These are phyloP conservation scores for Puffinus mauretanicus DNA, from an alignment of 2,113 vertebrate species.

Conservation along the genomic window DNA sequence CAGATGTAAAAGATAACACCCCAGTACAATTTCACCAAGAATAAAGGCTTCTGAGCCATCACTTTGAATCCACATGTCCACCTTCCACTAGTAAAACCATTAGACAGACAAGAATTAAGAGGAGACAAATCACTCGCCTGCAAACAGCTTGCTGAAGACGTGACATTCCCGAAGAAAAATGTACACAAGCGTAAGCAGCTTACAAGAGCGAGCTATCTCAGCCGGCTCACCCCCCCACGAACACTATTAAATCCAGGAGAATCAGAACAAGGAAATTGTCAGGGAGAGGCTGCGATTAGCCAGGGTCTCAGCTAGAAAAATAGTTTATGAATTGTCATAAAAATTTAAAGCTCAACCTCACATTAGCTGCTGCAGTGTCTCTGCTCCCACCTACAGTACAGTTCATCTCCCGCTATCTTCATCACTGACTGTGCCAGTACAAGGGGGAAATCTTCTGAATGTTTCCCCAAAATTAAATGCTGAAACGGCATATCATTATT, in stretches of 20 bases:
- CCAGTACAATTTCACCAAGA: background rate
- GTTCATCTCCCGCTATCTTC: background rate
- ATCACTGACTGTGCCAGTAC: slow-evolving; percentile 27
- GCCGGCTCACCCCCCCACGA: slow-evolving; percentile 38
- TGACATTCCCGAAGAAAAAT: slow-evolving; percentile 63
- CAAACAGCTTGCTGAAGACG: slow-evolving; percentile 55
- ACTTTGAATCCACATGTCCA: slow-evolving; percentile 19
- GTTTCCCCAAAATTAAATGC: slow-evolving; percentile 63
- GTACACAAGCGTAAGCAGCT: slow-evolving; percentile 62
- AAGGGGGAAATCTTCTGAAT: slow-evolving; percentile 49
- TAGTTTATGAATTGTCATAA: slow-evolving; percentile 66
- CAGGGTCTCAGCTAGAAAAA: slow-evolving; percentile 20
- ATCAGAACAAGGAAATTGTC: slow-evolving; percentile 65
- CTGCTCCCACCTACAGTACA: slow-evolving; percentile 70
- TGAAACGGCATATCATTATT: slow-evolving; percentile 62
- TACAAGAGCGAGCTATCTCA: slow-evolving; percentile 26
- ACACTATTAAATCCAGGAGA: slow-evolving; percentile 55
- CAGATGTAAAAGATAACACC: background rate
- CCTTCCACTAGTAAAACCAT: slow-evolving; percentile 31
- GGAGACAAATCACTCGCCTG: slow-evolving; percentile 19
- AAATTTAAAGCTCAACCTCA: slow-evolving; percentile 65
- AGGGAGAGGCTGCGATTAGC: slow-evolving; percentile 54
- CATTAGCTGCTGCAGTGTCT: slow-evolving; percentile 55
- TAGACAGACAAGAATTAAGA: slow-evolving; percentile 57
- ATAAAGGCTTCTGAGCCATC: slow-evolving; percentile 14